A percentile compares a stretch with the other conserved stretches of the same genome.
These are phyloP conservation scores for Drosophila aff. DNA, from an alignment of 1,140 invertebrate genomes.

Conservation along the genomic window DNA sequence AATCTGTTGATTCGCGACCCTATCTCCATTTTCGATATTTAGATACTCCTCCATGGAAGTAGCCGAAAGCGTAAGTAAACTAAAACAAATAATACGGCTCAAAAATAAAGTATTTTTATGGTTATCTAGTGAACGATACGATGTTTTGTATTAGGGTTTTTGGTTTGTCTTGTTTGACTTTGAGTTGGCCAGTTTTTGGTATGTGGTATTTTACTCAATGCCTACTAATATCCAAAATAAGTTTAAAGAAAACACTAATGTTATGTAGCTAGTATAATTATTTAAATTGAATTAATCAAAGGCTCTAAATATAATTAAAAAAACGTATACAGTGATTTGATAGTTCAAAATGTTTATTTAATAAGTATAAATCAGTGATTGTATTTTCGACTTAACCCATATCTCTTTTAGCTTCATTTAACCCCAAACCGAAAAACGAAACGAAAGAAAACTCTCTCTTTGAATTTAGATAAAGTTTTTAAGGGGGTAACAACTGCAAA, in stretches of 20 bases:
- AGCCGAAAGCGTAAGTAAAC: neutral
- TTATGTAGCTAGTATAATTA: neutral
- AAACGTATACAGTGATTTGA: too few relatives aligned
- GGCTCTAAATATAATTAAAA: too few relatives aligned
- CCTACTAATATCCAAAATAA: neutral
- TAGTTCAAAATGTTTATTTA: too few relatives aligned
- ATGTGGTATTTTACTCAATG: neutral
- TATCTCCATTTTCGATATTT: constrained; percentile 18
- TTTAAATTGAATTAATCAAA: neutral
- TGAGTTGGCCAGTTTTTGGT: too few relatives aligned
- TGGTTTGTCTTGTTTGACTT: neutral
- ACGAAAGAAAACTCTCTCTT: too few relatives aligned
- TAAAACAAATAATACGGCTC: constrained; percentile 24
- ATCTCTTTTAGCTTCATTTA: too few relatives aligned
- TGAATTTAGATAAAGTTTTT: too few relatives aligned
- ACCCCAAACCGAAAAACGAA: too few relatives aligned
- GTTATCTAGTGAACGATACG: constrained; percentile 25
- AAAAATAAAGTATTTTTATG: constrained; percentile 7
- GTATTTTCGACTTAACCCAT: too few relatives aligned
- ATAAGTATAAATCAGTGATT: too few relatives aligned
- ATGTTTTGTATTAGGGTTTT: constrained; percentile 2
- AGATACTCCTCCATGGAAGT: constrained; percentile 6
- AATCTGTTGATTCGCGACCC: constrained; percentile 16
- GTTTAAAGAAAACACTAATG: too few relatives aligned
- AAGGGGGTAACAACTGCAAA: too few relatives aligned